Base-by-base conservation (phyloP, 2,113 vertebrate species). In the Anolis carolinensis region DNA sequence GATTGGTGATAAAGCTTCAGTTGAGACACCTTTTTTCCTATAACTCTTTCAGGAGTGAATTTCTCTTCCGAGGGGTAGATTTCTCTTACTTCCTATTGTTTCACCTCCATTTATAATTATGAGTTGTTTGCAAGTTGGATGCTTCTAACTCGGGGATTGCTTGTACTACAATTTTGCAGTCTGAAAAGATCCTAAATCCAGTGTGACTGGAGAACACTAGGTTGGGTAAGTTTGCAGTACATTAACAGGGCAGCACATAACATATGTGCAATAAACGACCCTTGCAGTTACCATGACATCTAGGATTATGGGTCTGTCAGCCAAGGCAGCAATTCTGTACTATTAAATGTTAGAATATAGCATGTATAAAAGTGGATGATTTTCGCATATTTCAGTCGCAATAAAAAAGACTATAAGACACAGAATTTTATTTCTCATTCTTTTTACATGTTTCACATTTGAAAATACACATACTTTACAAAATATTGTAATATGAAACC, bases 401-500 rank as follows among this genome's bases (percentile, higher is more conserved):
- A 76, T 27, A 76, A 82, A 73, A n/a, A n/a, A 34, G 2, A 27
- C 25, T 62, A 34, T 21, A 5, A 30, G 39, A 77, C n/a, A 76
- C 30, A 76, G 10, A 21, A 25, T 32, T 81, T 80, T 50, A 3
- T 83, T 67, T 74, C 72, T 72, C 68, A 65, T 36, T 81, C 34
- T n/a, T 82, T 86, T 87, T 84, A 68, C 23, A 87, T 59, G 13
- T 59, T 59, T 59, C 68, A n/a, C 70, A 86, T 90, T 71, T 76
- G 62, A 78, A 84, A 85, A 59, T 34, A 91, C 27, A 65, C 80
- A 36, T 13, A 78, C 25, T 89, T 79, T 86, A 85, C 59, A 86
- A 86, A 92, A 79, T 79, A 83, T 74, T 68, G 65, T 48, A 84
- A 48, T 80, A 85, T 68, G 75, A 62, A 91, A 88, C 68, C 6